Conservation (phyloP, 1,140 invertebrate species). For the Conopomorpha cramerella region DNA sequence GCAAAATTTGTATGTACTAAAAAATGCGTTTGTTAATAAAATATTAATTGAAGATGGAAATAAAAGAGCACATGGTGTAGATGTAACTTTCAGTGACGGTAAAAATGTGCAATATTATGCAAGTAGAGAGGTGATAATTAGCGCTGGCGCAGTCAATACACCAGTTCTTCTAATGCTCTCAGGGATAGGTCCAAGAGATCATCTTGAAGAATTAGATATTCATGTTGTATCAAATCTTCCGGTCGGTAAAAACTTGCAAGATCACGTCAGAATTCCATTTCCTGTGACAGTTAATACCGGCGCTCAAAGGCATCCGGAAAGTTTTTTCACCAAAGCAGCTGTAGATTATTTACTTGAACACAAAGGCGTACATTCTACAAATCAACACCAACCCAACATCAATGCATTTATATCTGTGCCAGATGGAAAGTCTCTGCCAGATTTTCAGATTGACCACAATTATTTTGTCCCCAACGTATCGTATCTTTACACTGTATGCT, state of each 20-base stretch:
- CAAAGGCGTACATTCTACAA: constrained; percentile 34
- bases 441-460: constrained; percentile 65
- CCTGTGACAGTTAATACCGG: constrained; percentile 63
- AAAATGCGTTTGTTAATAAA: constrained; percentile 33
- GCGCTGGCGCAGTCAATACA: constrained; percentile 72
- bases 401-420: constrained; percentile 61
- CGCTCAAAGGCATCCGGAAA: constrained; percentile 26
- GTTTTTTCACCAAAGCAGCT: constrained; percentile 31
- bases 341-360: constrained; percentile 27
- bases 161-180: constrained; percentile 61
- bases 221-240: constrained; percentile 66
- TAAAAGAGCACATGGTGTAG: constrained; percentile 18
- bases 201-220: constrained; percentile 64
- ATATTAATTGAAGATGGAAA: constrained; percentile 19
- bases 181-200: constrained; percentile 44
- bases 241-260: no score
- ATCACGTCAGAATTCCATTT: constrained; percentile 71
- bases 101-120: constrained; percentile 56
- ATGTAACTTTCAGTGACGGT: constrained; percentile 32
- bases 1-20: constrained; percentile 69
- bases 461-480: constrained; percentile 63
- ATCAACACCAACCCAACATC: constrained; percentile 52
- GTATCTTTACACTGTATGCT: constrained; percentile 25
- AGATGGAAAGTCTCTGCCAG: constrained; percentile 61
- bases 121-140: constrained; percentile 72